Base-by-base conservation (phyloP, 1,140 invertebrate genomes). In the Drosophila azteca region DNA sequence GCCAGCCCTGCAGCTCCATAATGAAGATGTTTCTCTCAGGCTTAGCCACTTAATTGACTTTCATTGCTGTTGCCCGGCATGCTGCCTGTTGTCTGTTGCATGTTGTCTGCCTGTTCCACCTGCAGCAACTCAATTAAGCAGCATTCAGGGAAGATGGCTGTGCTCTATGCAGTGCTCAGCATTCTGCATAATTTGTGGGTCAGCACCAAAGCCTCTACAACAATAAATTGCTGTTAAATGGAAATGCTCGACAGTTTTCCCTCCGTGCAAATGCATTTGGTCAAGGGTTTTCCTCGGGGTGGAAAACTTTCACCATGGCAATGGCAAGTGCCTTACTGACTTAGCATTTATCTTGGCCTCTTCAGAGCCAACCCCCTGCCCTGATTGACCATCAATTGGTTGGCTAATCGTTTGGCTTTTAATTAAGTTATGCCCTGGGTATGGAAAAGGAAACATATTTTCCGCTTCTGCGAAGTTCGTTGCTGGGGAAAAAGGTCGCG, bases 121-220 rank as follows among this genome's bases (percentile, higher is more conserved):
- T 71, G 58, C 63, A 55, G 55, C 81, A 87, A 85, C 82, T 85
- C 77, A 85, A 85, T 85, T 85, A 85, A 85, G 85, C 81, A 87
- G 82, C 67, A 62, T 45, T 51, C 15, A 41, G 53, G 55, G 35
- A 44, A 41, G 26, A 0, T 45, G 52, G 11, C n/a, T 20, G n/a
- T n/a, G n/a, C 29, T 20, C 29, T n/a, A n/a, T 43, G 52, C 61
- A 41, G 52, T 71, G 50, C 51, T 87, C 66, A 50, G 49, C 58
- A 68, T 67, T 68, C 79, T 82, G 78, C 66, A 88, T 87, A 87
- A 87, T 87, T 87, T 87, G 62, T 82, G 69, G 82, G 78, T 82
- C 78, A 75, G 60, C 15, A 48, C 49, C 31, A 71, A 53, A 46
- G 73, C 57, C 45, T 43, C 68, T 64, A 44, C 41, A 79, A 57